Evolutionary conservation across 64 coral and sea anemone genomes (phyloP).

Genomic region (Montipora cactus): DNA sequence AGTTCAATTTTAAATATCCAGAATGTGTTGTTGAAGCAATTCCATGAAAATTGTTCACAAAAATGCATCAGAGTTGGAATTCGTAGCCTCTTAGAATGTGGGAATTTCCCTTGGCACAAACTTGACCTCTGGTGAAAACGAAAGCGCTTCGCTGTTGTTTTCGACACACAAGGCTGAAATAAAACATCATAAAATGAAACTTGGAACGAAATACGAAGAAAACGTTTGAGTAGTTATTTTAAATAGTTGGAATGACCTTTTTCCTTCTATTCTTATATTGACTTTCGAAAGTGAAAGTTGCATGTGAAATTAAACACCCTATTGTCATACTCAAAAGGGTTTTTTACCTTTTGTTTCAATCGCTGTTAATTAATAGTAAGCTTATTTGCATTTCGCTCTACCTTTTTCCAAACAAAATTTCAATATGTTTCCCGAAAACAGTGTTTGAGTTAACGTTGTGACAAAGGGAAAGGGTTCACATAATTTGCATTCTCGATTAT

Average conservation of each 20-base stretch:
- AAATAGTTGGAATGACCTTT: too few relatives aligned
- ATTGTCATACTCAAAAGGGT: neutral
- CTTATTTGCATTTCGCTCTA: neutral
- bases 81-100: neutral
- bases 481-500: constrained; percentile 8
- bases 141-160: neutral
- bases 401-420: neutral
- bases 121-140: neutral
- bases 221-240: too few relatives aligned
- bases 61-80: neutral
- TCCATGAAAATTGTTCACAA: neutral
- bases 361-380: neutral
- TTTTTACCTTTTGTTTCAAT: neutral
- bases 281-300: constrained; percentile 58
- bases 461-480: neutral
- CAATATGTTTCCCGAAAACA: neutral
- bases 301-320: constrained; percentile 26
- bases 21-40: neutral
- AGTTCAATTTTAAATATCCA: neutral
- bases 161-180: neutral
- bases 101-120: constrained; percentile 27
- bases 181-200: neutral
- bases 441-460: neutral
- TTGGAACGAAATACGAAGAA: too few relatives aligned
- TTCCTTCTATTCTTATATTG: too few relatives aligned